These are phyloP conservation scores for Drymodes brunneopygia DNA, from an alignment of 2,113 vertebrate genomes.

Conservation along the genomic window DNA sequence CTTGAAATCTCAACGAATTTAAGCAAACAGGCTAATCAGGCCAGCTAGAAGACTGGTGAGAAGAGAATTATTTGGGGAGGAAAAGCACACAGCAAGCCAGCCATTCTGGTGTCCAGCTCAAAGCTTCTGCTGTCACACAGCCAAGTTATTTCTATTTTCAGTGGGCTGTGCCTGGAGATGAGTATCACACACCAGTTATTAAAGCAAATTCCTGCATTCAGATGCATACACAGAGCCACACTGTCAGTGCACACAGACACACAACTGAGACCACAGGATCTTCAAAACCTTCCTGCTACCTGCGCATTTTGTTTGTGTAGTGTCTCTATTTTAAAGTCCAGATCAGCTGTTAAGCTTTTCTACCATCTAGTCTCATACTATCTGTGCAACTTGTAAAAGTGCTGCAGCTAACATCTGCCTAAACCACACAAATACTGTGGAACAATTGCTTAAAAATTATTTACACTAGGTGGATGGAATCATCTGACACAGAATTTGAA, in stretches of 20 bases:
- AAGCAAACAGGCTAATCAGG: conserved; percentile 10
- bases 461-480: conserved; percentile 49
- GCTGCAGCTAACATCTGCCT: conserved; percentile 15
- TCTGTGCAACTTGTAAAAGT: neutral
- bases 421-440: neutral
- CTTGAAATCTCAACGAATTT: neutral
- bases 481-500: conserved; percentile 39
- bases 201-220: conserved; percentile 44
- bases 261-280: neutral
- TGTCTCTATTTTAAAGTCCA: neutral
- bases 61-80: neutral
- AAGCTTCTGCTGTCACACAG: conserved; percentile 14
- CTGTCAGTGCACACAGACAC: neutral
- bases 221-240: neutral
- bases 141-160: conserved; percentile 34
- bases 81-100: neutral
- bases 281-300: neutral
- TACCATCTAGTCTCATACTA: neutral
- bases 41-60: neutral
- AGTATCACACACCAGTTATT: conserved; percentile 9
- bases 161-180: neutral
- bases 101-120: neutral
- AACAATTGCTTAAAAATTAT: conserved; percentile 62
- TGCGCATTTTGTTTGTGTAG: neutral
- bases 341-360: neutral